phyloP scores from a whole-genome alignment of 2,797 vertebrate species.

The Hypotaenidia okinawae region DNA sequence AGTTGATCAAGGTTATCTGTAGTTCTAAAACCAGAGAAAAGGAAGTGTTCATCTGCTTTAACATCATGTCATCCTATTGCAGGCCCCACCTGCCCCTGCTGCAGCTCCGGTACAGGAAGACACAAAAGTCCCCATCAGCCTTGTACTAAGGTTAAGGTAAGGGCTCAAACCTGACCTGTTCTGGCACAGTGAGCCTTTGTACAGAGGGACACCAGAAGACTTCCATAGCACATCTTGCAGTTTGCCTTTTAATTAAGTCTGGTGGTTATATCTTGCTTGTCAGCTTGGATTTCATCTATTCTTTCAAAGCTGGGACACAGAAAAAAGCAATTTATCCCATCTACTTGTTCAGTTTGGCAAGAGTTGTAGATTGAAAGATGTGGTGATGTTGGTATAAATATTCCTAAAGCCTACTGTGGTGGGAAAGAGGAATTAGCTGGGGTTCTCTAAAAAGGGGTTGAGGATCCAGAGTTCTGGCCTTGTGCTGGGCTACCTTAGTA shows the following conservation, averaged over 20 bases:
- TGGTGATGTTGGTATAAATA: background rate
- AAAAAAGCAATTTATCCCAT: background rate
- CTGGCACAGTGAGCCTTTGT: background rate
- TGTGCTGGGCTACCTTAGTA: background rate
- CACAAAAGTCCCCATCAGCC: constrained; percentile 88
- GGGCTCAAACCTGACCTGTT: constrained; percentile 8
- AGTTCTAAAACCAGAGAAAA: background rate
- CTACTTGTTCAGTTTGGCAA: background rate
- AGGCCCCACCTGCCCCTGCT: constrained; percentile 71
- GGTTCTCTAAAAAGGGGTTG: background rate
- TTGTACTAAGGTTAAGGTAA: constrained; percentile 96
- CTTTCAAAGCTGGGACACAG: background rate
- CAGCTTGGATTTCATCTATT: background rate
- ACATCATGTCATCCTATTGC: background rate
- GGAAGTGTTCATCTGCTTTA: background rate
- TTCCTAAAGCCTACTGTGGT: background rate
- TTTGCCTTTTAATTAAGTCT: background rate
- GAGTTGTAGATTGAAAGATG: background rate
- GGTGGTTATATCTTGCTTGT: background rate
- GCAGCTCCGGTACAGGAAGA: constrained; percentile 73
- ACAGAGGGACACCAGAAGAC: background rate
- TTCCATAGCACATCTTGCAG: background rate
- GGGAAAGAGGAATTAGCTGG: background rate
- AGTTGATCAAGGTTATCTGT: background rate
- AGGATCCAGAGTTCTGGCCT: background rate